phyloP scores from a whole-genome alignment of 30 jellyfish, hydroid and myxozoan genomes.

The Turritopsis rubra region DNA sequence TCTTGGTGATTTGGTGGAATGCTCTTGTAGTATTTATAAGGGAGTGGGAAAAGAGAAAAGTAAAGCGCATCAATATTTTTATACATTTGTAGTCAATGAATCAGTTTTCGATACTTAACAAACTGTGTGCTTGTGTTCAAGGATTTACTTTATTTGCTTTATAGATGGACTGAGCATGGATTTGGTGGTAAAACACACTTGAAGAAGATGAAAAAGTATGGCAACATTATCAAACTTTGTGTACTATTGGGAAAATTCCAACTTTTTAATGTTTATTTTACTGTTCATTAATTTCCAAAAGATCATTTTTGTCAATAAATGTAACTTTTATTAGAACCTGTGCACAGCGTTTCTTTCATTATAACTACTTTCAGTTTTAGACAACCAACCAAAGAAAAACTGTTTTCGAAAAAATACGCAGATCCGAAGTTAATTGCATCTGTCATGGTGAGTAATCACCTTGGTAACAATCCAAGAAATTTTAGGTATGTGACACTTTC shows the following conservation, averaged over 20 bases:
- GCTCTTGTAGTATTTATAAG: too few species aligned
- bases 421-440: conserved; percentile 1
- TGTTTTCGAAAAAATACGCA: background rate
- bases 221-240: background rate
- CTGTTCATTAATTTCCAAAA: background rate
- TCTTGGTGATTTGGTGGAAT: too few species aligned
- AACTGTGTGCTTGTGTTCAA: too few species aligned
- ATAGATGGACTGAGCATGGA: conserved; percentile 63
- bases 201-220: conserved; percentile 46
- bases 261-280: too few species aligned
- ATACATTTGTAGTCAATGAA: too few species aligned
- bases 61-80: too few species aligned
- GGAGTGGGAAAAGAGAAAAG: too few species aligned
- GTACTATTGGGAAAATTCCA: background rate
- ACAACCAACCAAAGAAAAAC: background rate
- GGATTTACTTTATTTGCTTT: too few species aligned
- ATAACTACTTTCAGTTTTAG: background rate
- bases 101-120: too few species aligned
- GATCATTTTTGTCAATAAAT: too few species aligned
- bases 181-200: conserved; percentile 63
- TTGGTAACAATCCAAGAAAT: background rate
- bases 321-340: too few species aligned
- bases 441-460: background rate
- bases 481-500: background rate
- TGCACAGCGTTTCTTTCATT: too few species aligned